Base-by-base conservation (phyloP, 1,140 invertebrate species). In the Leptopilina clavipes region DNA sequence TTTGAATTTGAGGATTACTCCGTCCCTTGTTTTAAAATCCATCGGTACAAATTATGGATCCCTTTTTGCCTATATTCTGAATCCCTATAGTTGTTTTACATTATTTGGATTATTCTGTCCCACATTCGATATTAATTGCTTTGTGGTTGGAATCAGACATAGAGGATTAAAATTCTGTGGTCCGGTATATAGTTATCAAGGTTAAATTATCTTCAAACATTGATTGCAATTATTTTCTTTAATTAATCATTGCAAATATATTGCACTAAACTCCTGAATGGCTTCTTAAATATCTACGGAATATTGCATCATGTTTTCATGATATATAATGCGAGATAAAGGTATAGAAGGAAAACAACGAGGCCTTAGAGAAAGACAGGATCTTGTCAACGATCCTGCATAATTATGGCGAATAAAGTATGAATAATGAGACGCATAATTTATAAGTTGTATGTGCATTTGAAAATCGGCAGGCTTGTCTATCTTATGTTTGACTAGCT, bases 361-460 rank as follows among this genome's bases (percentile, higher is more conserved):
- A 75, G 75, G 71, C 77, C 74, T 78, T 84, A 83, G 82, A 84
- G 80, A 82, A 81, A 81, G 82, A 83, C 82, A 82, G 84, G 81
- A 86, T 87, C 85, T 87, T 87, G 86, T 88, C 86, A 87, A 87
- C 83, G 82, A 83, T 82, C 83, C 80, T 82, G 78, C 86, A 83
- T 82, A 86, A 87, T 87, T 87, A 87, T 83, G 83, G 78, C 84
- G 83, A 5, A 80, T 74, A 78, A 83, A 78, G 81, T 83, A 85
- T 88, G 84, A 88, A 88, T 88, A 88, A 88, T 86, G 84, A 79
- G 84, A 86, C 84, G 83, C 83, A 87, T 88, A 87, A 88, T 88
- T 87, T 85, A 88, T 88, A 82, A 78, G 83, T 83, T 83, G 82
- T 56, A 73, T 79, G n/a, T 31, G 25, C 25, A 31, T 76, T 78